Evolutionary conservation across 2,113 vertebrate genomes (phyloP).

Genomic region (Eurypyga helias): DNA sequence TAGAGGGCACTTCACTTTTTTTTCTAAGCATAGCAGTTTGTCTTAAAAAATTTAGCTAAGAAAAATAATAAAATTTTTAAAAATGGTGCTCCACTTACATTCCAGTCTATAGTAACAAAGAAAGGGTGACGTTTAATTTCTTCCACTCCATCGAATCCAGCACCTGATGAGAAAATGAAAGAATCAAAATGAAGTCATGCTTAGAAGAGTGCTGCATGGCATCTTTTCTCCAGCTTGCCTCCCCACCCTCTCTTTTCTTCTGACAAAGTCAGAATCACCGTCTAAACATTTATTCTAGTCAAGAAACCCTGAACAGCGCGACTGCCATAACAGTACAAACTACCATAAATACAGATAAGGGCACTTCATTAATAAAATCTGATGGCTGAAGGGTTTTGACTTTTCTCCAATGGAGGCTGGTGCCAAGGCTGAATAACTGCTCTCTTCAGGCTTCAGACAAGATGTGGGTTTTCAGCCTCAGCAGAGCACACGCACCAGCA

Average conservation of each 20-base stretch:
- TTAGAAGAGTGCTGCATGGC: neutral
- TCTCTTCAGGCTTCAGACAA: neutral
- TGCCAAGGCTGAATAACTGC: neutral
- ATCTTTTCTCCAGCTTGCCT: neutral
- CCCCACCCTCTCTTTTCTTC: neutral
- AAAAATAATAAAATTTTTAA: neutral
- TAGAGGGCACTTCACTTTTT: neutral
- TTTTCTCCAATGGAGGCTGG: neutral
- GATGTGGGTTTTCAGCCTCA: neutral
- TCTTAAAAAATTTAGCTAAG: neutral
- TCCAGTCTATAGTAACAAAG: conserved; percentile 93
- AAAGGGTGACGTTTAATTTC: conserved; percentile 94
- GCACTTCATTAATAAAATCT: neutral
- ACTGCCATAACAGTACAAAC: neutral
- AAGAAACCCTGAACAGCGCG: neutral
- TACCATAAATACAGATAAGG: neutral
- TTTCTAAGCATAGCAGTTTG: neutral
- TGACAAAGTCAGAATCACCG: neutral
- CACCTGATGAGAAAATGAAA: conserved; percentile 78
- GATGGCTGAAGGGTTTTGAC: neutral
- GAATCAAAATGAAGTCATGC: neutral
- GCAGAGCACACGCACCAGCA: rapidly evolving
- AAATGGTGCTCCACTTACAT: conserved; percentile 76
- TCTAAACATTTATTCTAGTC: neutral
- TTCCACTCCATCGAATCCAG: conserved; percentile 92